Evolutionary conservation across 2,888 invertebrate genomes (phyloP), one percentile per base, ranked within the genome.

Genomic region (Thymelicus acteon): DNA sequence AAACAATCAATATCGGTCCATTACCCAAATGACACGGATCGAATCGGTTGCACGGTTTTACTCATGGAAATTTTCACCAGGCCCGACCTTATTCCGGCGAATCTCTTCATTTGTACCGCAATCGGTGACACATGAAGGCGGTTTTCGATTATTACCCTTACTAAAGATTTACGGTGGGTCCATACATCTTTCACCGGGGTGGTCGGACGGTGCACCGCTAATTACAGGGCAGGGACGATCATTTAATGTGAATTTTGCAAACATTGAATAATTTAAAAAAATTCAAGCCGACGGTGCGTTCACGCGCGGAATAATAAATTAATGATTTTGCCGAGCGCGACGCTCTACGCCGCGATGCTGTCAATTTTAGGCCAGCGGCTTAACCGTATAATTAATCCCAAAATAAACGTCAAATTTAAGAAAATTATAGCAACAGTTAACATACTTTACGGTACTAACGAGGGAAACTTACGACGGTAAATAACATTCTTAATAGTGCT

Each of bases 171-270:
- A 84, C 86, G 77, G 85, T 86, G 79, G 79, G 87, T 82, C 85
- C 87, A 90, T 90, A 91, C 85, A 87, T 89, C 87, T 86, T 82
- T 79, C 83, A 77, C 76, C 81, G 85, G 89, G 88, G 89, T 90
- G 91, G 91, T 90, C 92, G 86, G 83, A 78, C 88, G 88, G 88
- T 83, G 81, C 82, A 81, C 82, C 82, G 81, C 89, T 92, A 92
- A 93, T 93, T 93, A 92, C 89, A 90, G 87, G 86, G 87, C 78
- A 87, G 86, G 84, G 83, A 85, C 87, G 87, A 90, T 87, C 89
- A 87, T 91, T 91, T 92, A 90, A 89, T 87, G 84, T 83, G 84
- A 91, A 90, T 89, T 91, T 92, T 82, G 86, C 89, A 89, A 92
- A 91, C 89, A 90, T 91, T 87, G 87, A 90, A 88, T 87, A 88